These are phyloP conservation scores for Oopsacas minuta DNA, from an alignment of 37 sponge, comb jelly and placozoan genomes.

Conservation along the genomic window DNA sequence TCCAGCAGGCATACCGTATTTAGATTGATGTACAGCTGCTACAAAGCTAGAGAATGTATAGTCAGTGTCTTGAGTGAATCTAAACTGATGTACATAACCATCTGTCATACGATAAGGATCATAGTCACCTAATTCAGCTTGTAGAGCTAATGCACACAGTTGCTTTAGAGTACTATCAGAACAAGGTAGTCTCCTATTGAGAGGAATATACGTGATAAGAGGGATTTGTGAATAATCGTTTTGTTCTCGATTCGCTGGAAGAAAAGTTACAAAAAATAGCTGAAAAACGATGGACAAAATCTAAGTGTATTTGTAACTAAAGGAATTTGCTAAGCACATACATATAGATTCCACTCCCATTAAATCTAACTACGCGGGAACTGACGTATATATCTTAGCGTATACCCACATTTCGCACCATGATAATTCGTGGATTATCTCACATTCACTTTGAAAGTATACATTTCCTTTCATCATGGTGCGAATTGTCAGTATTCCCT, in stretches of 20 bases:
- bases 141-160: not conserved
- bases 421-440: too few relatives aligned
- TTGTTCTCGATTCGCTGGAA: too few relatives aligned
- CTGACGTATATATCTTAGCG: too few relatives aligned
- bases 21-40: not conserved
- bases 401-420: too few relatives aligned
- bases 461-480: not conserved
- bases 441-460: too few relatives aligned
- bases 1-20: not conserved
- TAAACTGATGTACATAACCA: not conserved
- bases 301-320: not conserved
- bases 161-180: not conserved
- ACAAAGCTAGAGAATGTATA: not conserved
- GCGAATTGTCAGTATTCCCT: too few relatives aligned
- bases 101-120: not conserved
- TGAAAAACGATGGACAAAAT: too few relatives aligned
- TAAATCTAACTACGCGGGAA: too few relatives aligned
- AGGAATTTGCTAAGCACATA: not conserved
- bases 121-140: constrained; percentile 2
- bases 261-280: too few relatives aligned
- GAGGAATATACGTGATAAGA: too few relatives aligned
- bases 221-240: too few relatives aligned
- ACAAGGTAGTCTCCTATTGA: not conserved
- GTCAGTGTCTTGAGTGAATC: not conserved
- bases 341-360: too few relatives aligned